These are phyloP conservation scores for Geotrypetes seraphini DNA, from an alignment of 2,797 vertebrate species.

Conservation along the genomic window DNA sequence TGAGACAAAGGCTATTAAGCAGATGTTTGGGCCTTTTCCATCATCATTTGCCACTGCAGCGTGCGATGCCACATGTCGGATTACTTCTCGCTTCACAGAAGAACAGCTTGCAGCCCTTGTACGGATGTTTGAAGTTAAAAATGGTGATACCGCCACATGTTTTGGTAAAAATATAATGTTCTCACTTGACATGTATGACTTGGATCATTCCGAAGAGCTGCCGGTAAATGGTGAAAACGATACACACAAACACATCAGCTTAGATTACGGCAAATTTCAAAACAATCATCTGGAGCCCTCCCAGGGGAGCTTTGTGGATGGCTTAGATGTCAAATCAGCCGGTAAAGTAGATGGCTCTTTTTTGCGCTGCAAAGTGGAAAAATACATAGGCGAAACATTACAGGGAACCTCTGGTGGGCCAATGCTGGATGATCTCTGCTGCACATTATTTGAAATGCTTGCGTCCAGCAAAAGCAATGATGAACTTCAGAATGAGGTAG, in stretches of 20 bases:
- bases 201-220: constrained; percentile 71
- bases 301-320: constrained; percentile 32
- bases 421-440: constrained; percentile 82
- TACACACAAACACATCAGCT: constrained; percentile 38
- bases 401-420: constrained; percentile 69
- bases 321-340: constrained; percentile 21
- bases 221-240: constrained; percentile 49
- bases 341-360: constrained; percentile 58
- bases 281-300: constrained; percentile 59
- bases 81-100: constrained; percentile 62
- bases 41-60: constrained; percentile 71
- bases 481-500: constrained; percentile 94
- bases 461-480: constrained; percentile 80
- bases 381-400: constrained; percentile 62
- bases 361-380: constrained; percentile 78
- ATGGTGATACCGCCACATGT: constrained; percentile 22
- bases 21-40: constrained; percentile 92
- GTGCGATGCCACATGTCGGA: constrained; percentile 59
- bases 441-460: constrained; percentile 89
- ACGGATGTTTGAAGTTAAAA: constrained; percentile 48
- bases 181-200: constrained; percentile 78
- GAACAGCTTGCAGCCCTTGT: constrained; percentile 64
- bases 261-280: constrained; percentile 78
- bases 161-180: constrained; percentile 83
- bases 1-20: constrained; percentile 81